These are phyloP conservation scores for Pseudoatta argentina DNA, from an alignment of 1,140 invertebrate genomes.

Conservation along the genomic window DNA sequence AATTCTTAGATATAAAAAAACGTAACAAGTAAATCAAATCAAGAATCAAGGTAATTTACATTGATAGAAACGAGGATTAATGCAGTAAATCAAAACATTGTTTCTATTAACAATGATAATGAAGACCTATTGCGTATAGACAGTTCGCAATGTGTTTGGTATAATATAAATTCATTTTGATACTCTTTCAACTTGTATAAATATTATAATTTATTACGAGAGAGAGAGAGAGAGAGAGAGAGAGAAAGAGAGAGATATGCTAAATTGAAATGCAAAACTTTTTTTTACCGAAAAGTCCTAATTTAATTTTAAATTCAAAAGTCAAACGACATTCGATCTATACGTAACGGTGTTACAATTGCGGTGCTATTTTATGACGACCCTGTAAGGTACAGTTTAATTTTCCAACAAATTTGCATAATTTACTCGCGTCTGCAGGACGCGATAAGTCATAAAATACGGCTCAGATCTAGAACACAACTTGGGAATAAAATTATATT, in stretches of 20 bases:
- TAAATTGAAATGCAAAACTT: neutral
- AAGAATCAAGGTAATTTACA: too few relatives aligned
- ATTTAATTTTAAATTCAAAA: too few relatives aligned
- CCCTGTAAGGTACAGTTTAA: slow-evolving; percentile 43
- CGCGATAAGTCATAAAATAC: slow-evolving; percentile 56
- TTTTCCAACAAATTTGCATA: slow-evolving; percentile 52
- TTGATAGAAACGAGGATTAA: too few relatives aligned
- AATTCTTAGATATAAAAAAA: too few relatives aligned
- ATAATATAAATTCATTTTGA: neutral
- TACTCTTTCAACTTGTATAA: neutral
- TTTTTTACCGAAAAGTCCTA: too few relatives aligned
- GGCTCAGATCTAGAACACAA: slow-evolving; percentile 11
- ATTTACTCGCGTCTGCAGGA: slow-evolving; percentile 49
- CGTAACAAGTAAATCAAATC: too few relatives aligned
- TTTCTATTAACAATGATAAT: slow-evolving; percentile 16
- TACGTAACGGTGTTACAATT: neutral
- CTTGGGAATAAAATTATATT: slow-evolving; percentile 18
- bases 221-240: too few relatives aligned
- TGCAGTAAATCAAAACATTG: neutral
- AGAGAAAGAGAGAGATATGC: neutral
- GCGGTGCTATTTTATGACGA: slow-evolving; percentile 17
- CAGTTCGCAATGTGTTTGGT: neutral
- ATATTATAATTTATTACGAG: neutral
- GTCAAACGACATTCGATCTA: slow-evolving; percentile 20
- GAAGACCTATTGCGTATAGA: neutral